Percentiles rank a stretch among this genome's conserved stretches.
Evolutionary conservation across 1,140 invertebrate species (phyloP).

Genomic region (Drosophila lacertosa): DNA sequence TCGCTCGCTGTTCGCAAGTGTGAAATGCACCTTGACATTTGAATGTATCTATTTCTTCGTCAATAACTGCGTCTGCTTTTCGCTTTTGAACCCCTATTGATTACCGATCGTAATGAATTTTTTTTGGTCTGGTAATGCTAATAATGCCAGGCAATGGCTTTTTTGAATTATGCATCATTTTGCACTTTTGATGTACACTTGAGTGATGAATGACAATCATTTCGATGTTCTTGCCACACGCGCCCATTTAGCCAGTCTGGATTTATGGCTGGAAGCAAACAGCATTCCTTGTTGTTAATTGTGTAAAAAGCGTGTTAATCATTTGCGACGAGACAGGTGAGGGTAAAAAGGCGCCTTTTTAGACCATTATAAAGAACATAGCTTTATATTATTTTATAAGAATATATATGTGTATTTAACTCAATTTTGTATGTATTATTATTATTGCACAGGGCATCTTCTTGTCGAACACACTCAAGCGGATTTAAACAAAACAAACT

Average conservation of each 20-base stretch:
- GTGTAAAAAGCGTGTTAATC: neutral
- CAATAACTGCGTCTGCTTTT: neutral
- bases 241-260: neutral
- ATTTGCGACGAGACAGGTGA: no score
- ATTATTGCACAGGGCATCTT: neutral
- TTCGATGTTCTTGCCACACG: constrained; percentile 16
- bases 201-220: constrained; percentile 4
- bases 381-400: no score
- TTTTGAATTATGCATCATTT: constrained; percentile 39
- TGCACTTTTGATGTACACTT: constrained; percentile 20
- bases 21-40: constrained; percentile 83
- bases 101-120: constrained; percentile 37
- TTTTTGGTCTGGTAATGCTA: constrained; percentile 14
- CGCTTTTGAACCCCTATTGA: constrained; percentile 32
- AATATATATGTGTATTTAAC: neutral
- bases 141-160: constrained; percentile 38
- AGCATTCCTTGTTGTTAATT: constrained; percentile 4
- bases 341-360: no score
- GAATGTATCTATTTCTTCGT: constrained; percentile 1
- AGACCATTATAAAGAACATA: no score
- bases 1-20: constrained; percentile 41
- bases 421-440: no score
- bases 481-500: neutral
- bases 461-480: neutral
- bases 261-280: constrained; percentile 29